Evolutionary conservation across 2,113 vertebrate species (phyloP).

Genomic region (Panurus biarmicus): DNA sequence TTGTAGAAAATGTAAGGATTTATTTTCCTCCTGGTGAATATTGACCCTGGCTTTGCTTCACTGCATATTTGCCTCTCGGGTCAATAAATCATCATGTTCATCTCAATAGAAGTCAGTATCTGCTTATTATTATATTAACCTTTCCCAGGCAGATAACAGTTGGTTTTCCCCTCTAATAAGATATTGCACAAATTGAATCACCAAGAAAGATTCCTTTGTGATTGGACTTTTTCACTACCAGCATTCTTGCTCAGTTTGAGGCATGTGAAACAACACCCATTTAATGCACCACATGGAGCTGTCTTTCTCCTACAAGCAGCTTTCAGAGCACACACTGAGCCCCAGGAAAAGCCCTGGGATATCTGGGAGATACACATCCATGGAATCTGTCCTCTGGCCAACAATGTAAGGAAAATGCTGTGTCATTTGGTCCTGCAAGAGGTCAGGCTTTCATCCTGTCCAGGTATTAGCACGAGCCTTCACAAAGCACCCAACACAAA

Average conservation of each 20-base stretch:
- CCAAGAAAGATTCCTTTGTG: constrained; percentile 14
- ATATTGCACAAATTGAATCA: constrained; percentile 23
- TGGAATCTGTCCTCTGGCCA: neutral
- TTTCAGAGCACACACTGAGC: neutral
- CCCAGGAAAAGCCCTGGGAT: neutral
- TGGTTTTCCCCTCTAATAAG: constrained; percentile 11
- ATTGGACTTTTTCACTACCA: neutral
- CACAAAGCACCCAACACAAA: neutral
- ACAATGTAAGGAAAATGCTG: fast-evolving
- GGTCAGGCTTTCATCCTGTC: neutral
- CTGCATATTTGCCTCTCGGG: constrained; percentile 48
- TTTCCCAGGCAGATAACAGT: constrained; percentile 28
- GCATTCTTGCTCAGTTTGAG: neutral
- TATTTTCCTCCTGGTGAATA: constrained; percentile 5
- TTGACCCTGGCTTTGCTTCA: constrained; percentile 49
- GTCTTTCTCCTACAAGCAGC: neutral
- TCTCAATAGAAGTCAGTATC: constrained; percentile 43
- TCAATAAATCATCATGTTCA: constrained; percentile 58
- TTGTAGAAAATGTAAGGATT: neutral
- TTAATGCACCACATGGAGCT: neutral
- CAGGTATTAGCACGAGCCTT: neutral
- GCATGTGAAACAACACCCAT: neutral
- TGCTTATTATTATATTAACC: constrained; percentile 62
- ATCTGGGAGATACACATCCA: neutral
- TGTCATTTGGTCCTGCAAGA: neutral